These are phyloP conservation scores for Chelmon rostratus DNA, from an alignment of 2,797 vertebrate species.

Conservation along the genomic window DNA sequence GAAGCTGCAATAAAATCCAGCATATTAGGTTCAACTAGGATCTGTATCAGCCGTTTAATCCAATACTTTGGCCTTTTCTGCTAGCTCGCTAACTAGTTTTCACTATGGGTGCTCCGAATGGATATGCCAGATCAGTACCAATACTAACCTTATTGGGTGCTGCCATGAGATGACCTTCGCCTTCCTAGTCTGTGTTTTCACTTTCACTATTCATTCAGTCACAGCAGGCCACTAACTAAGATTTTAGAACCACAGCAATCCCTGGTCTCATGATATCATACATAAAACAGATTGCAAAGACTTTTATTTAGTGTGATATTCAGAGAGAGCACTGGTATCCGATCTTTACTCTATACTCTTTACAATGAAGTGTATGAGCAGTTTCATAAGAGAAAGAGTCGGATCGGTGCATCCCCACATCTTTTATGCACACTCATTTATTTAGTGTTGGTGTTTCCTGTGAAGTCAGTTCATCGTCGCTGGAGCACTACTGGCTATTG, in stretches of 20 bases:
- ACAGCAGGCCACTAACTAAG: neutral
- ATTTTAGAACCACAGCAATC: neutral
- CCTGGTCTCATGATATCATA: neutral
- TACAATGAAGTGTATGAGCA: neutral
- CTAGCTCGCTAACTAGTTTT: constrained; percentile 6
- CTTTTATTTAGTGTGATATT: neutral
- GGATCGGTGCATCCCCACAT: neutral
- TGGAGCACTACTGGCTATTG: neutral
- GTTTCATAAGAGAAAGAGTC: neutral
- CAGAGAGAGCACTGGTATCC: neutral
- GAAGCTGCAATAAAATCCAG: constrained; percentile 52
- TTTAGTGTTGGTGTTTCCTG: neutral
- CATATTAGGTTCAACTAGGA: constrained; percentile 27
- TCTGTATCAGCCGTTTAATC: constrained; percentile 4
- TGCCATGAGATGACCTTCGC: neutral
- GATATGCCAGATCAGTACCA: neutral
- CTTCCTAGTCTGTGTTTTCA: neutral
- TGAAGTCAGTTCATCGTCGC: neutral
- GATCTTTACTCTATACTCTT: neutral
- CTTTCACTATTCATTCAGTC: neutral
- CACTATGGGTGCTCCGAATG: neutral
- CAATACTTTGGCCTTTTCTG: constrained; percentile 9
- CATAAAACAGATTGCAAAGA: neutral
- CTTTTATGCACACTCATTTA: neutral
- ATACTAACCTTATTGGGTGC: neutral